Percentiles rank a stretch among this genome's conserved stretches.
Evolutionary conservation across 2,888 invertebrate species (phyloP).

Genomic region (Hirtodrosophila cameraria): DNA sequence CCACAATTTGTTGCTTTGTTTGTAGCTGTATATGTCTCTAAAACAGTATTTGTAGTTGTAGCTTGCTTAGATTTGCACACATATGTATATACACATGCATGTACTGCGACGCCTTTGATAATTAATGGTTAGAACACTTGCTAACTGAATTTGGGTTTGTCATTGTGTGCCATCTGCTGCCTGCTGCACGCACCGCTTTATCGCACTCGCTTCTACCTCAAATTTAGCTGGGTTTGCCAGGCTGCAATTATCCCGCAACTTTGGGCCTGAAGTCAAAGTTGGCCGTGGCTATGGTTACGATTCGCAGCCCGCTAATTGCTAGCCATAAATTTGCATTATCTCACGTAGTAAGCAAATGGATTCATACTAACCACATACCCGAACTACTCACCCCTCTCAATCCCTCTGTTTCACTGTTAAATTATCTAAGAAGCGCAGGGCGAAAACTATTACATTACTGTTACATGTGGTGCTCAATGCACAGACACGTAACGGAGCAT

Average conservation of each 20-base stretch:
- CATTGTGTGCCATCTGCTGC: slow-evolving; percentile 24
- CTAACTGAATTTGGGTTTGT: slow-evolving; percentile 73
- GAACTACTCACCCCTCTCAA: neutral
- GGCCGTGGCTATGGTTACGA: slow-evolving; percentile 65
- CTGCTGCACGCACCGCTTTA: neutral
- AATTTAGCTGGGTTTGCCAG: slow-evolving; percentile 67
- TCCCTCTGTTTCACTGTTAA: slow-evolving; percentile 52
- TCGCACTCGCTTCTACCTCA: slow-evolving; percentile 18
- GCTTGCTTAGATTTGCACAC: slow-evolving; percentile 29
- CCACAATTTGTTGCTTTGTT: slow-evolving; percentile 9
- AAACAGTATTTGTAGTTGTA: slow-evolving; percentile 6
- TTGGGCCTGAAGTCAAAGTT: slow-evolving; percentile 62
- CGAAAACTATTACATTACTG: slow-evolving; percentile 69
- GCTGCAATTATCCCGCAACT: slow-evolving; percentile 66
- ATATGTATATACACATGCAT: slow-evolving; percentile 55
- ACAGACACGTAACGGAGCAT: slow-evolving; percentile 64
- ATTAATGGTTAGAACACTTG: slow-evolving; percentile 66
- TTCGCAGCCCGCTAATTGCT: slow-evolving; percentile 75
- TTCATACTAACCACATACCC: slow-evolving; percentile 18
- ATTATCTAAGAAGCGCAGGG: slow-evolving; percentile 65
- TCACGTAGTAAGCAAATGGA: slow-evolving; percentile 64
- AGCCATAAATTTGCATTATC: slow-evolving; percentile 78
- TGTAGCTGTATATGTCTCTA: slow-evolving; percentile 15
- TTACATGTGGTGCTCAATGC: slow-evolving; percentile 75
- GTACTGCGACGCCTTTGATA: slow-evolving; percentile 45